Conservation (phyloP, 2,888 invertebrate species). For the Tenthredo notha region DNA sequence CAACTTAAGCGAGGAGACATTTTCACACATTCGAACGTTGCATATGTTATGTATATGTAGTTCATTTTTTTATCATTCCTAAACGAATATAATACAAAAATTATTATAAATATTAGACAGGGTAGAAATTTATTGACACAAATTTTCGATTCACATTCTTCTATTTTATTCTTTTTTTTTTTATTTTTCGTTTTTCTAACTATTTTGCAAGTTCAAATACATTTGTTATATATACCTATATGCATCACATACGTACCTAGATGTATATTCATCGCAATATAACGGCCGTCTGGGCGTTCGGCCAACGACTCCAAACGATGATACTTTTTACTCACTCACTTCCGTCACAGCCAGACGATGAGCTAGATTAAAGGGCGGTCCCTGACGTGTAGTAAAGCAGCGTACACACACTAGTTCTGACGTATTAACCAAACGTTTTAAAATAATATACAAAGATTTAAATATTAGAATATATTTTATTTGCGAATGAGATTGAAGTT, state of each 20-base stretch:
- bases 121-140: too few relatives aligned
- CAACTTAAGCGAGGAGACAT: too few relatives aligned
- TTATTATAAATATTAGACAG: too few relatives aligned
- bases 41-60: too few relatives aligned
- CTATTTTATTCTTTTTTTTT: background rate
- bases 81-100: too few relatives aligned
- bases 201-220: background rate
- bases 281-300: conserved; percentile 18
- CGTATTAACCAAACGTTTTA: background rate
- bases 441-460: background rate
- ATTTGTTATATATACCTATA: background rate
- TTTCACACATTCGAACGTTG: too few relatives aligned
- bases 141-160: background rate
- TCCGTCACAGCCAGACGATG: conserved; percentile 44
- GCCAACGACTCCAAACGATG: conserved; percentile 39
- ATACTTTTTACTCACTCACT: conserved; percentile 37
- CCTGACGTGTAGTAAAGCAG: conserved; percentile 9
- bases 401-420: background rate
- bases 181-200: background rate
- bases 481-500: background rate
- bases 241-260: background rate
- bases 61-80: too few relatives aligned
- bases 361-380: conserved; percentile 32
- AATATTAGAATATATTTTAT: too few relatives aligned
- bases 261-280: background rate